Evolutionary conservation across 2,888 invertebrate genomes (phyloP), one percentile per base, ranked within the genome.

Genomic region (Watsonalla binaria): DNA sequence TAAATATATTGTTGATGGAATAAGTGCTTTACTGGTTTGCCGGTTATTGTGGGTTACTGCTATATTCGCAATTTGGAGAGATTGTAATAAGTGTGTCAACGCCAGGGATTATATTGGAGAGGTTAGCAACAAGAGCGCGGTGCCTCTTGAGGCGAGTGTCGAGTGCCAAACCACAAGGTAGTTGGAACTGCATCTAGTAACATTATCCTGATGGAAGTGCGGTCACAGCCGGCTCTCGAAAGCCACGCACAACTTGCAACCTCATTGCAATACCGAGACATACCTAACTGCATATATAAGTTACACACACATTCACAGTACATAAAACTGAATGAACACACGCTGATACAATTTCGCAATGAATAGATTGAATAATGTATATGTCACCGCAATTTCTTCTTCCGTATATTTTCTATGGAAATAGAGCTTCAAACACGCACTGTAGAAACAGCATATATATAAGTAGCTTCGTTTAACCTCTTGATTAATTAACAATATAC

Each of bases 191-290:
- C 74, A 69, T 60, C 66, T 60, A 64, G 70, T 71, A 72, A 75
- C 73, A 78, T 72, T 76, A 80, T 75, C 71, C 68, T 68, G 71
- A 70, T 73, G 67, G 64, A 72, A 72, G 66, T 65, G 69, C 66
- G 72, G 74, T 74, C 67, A 65, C 76, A 70, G 65, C 60, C 61
- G 67, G 61, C 63, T 61, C 62, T 47, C 54, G 47, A 53, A 47
- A 51, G 52, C 56, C 60, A 56, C 56, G 62, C 58, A 55, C 56
- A 54, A 57, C 61, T 58, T 57, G 54, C 61, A 61, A 66, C 58
- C 57, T 58, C 53, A 55, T 54, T 39, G 54, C 59, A 54, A 55
- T 60, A 58, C 45, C 35, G 8, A 37, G 37, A 37, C 5, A 37
- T 7, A 37, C 7, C 37, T 24, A 24, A 1, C 24, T 24, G 4